A percentile compares a stretch with the other conserved stretches of the same genome.
Evolutionary conservation across 23 tunicate species (phyloP).

Genomic region (Diplosoma virens): DNA sequence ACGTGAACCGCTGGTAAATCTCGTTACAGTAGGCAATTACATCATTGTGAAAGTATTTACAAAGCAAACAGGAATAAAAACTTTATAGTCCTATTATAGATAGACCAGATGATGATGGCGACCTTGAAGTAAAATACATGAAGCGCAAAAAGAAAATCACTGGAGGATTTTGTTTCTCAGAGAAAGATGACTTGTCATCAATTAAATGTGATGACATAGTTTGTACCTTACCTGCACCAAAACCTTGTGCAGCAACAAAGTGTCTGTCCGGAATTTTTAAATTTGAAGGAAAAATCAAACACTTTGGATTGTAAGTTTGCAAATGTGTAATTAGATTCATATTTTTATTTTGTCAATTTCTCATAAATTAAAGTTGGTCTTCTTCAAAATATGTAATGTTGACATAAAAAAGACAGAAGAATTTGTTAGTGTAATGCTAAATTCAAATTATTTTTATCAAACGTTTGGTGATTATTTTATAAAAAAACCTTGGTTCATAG

Average conservation of each 20-base stretch:
- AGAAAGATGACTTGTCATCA: background rate
- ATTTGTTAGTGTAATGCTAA: background rate
- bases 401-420: background rate
- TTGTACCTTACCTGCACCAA: background rate
- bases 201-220: background rate
- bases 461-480: background rate
- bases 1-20: too few species aligned
- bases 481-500: background rate
- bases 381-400: background rate
- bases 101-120: background rate
- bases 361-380: background rate
- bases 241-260: background rate
- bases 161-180: background rate
- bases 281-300: background rate
- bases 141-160: background rate
- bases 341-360: background rate
- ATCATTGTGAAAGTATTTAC: background rate
- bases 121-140: background rate
- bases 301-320: background rate
- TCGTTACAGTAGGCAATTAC: background rate
- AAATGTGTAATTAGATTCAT: background rate
- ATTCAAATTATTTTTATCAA: background rate
- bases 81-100: background rate
- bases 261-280: background rate
- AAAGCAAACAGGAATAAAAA: background rate